Evolutionary conservation across 1,140 invertebrate species (phyloP), one percentile per base, ranked within the genome.

Genomic region (Limonius californicus): DNA sequence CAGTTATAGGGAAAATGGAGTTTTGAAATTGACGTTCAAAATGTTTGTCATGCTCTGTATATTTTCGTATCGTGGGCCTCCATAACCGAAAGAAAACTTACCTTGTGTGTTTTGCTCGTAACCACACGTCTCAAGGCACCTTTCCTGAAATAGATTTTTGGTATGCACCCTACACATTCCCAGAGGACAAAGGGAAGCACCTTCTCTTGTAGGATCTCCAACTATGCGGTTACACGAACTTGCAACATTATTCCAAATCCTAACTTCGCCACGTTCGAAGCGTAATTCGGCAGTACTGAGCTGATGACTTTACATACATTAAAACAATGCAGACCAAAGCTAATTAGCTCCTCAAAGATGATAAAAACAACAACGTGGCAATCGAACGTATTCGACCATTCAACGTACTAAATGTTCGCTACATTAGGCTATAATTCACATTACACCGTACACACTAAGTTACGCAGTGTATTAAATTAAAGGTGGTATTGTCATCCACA

Each of bases 401-500:
- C 2, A 39, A 39, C n/a, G 8, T 50, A 50, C 45, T 50, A 50
- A 50, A 21, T 12, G 35, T 21, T 21, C 45, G 3, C 45, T 50
- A 50, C 45, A 11, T 50, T 50, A 50, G 45, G 45, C 45, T 50
- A 50, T 14, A 39, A 39, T 39, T 39, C n/a, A 39, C 35, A 39
- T 50, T 50, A 50, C 16, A 45, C 42, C 42, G 16, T 45, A 45
- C 42, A 50, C 45, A 19, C 45, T 50, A 50, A 50, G 6, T 50
- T 50, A 50, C 20, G 16, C 8, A 21, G 45, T 50, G 45, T 50
- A 50, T 50, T 50, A 50, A 50, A 50, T 50, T 50, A 50, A 50
- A 11, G 45, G 45, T 50, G 45, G 45, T 50, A 50, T 50, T 50
- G 45, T 50, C 45, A 50, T 50, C 20, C 45, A 50, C 45, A 50